These are phyloP conservation scores for Eupithecia centaureata DNA, from an alignment of 2,888 invertebrate genomes.

Conservation along the genomic window DNA sequence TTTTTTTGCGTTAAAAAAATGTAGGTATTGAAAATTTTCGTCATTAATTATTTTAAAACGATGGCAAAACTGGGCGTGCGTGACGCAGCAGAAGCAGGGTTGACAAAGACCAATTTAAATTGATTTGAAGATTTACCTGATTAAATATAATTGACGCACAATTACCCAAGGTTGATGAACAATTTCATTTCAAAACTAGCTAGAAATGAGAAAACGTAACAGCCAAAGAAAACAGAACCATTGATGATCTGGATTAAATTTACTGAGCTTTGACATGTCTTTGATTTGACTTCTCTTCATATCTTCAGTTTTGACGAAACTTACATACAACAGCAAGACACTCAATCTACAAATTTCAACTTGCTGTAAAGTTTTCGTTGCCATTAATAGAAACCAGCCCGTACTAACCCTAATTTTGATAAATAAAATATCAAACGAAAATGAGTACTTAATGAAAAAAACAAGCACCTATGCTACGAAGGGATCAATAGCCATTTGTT, in stretches of 20 bases:
- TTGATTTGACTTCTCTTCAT: background rate
- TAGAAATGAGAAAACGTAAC: background rate
- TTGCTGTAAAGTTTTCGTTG: background rate
- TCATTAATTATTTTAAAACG: conserved; percentile 71
- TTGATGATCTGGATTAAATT: background rate
- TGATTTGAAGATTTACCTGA: conserved; percentile 6
- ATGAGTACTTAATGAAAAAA: conserved; percentile 40
- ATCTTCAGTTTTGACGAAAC: too few species aligned
- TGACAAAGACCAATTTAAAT: conserved; percentile 24
- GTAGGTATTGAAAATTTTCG: conserved; percentile 61
- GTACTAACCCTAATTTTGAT: conserved; percentile 6
- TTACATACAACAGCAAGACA: background rate
- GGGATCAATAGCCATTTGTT: conserved; percentile 71
- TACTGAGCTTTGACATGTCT: background rate
- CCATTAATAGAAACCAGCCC: background rate
- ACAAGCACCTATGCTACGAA: conserved; percentile 51
- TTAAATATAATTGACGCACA: background rate
- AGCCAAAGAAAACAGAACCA: background rate
- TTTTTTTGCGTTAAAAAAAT: conserved; percentile 67
- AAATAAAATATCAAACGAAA: conserved; percentile 20
- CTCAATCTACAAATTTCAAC: background rate
- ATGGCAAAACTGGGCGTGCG: conserved; percentile 50
- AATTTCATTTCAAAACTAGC: background rate
- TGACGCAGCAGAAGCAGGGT: conserved; percentile 45
- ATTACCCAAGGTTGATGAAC: background rate